phyloP scores from a whole-genome alignment of 2,113 vertebrate species.

The Craseonycteris thonglongyai region DNA sequence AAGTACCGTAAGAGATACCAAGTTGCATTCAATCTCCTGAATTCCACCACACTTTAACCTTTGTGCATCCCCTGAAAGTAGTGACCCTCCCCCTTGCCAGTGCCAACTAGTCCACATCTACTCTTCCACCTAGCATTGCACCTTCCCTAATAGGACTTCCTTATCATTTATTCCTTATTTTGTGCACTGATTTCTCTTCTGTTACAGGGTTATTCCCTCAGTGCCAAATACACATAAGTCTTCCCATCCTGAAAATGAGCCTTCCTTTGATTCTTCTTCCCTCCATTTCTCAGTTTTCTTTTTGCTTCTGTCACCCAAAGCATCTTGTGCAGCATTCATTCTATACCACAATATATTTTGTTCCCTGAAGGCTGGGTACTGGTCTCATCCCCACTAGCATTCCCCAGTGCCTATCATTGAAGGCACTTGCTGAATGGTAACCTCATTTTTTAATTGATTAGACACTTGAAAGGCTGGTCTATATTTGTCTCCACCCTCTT shows the following conservation, averaged over 20 bases:
- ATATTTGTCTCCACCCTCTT: background rate
- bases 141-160: no score
- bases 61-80: background rate
- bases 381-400: background rate
- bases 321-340: background rate
- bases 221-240: background rate
- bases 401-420: background rate
- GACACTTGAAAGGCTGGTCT: background rate
- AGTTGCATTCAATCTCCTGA: no score
- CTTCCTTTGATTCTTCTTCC: background rate
- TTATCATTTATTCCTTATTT: background rate
- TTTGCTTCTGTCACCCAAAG: background rate
- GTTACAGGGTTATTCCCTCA: background rate
- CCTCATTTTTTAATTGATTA: background rate
- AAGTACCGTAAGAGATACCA: background rate
- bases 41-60: background rate
- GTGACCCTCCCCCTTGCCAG: no score
- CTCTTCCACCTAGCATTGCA: background rate
- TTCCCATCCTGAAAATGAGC: background rate
- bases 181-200: background rate
- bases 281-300: background rate
- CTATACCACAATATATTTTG: fast-evolving
- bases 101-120: background rate
- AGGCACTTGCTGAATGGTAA: background rate
- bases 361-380: background rate